Base-by-base conservation (phyloP, 2,888 invertebrate species). In the Chouioia cunea region DNA sequence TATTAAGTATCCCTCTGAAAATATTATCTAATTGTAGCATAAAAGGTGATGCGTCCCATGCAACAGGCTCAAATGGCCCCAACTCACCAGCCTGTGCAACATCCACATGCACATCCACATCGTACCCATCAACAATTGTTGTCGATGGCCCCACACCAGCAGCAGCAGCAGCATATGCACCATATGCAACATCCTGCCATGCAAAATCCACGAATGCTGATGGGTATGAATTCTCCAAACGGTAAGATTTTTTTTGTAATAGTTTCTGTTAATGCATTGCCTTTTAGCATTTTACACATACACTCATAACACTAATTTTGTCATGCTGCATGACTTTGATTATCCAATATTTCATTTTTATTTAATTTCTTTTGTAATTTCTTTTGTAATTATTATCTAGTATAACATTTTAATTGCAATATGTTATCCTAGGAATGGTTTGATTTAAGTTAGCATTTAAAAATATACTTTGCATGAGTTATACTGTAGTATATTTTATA, bases 191-290 rank as follows among this genome's bases (percentile, higher is more conserved):
- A 85, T 75, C 79, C 83, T 54, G 81, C 81, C 65, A 81, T 83
- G 63, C 79, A 83, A 14, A 84, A 83, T 56, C 80, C 77, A 65
- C 87, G 86, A 76, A 87, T 89, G 85, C 80, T 89, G 80, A 88
- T 89, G 87, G 87, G 88, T 77, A 86, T 88, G 79, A 87, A 81
- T 81, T 83, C 81, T 79, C 86, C 78, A 82, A 81, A 81, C 54
- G 78, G 81, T 81, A 76, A 63, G 77, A 77, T 71, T 14, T 20
- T 10, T 16, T 14, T 63, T 20, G 16, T 23, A 20, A 22, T 53
- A 22, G 22, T 22, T 53, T 4, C 4, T 15, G 43, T 15, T 56
- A 36, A 6, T 36, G 27, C 36, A 36, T 36, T 23, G 1, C 20
- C 15, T 36, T 44, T 47, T 20, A 46, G 44, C 23, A 22, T 27